Conservation (phyloP, 1,140 invertebrate genomes). For the Eumaeus atala region DNA sequence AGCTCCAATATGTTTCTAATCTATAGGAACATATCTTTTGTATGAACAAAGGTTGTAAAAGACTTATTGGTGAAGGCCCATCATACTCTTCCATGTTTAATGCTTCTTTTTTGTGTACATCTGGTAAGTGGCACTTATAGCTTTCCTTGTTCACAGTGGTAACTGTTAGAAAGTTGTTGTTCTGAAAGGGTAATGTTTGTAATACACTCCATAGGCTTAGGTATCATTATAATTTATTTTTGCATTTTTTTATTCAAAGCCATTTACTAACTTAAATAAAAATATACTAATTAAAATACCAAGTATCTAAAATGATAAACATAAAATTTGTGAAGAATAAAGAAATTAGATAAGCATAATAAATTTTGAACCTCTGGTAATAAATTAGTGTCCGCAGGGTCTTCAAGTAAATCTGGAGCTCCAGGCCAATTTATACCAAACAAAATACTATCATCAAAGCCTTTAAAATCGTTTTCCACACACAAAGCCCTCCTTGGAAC, state of each 20-base stretch:
- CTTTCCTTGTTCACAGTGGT: conserved; percentile 80
- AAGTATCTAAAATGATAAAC: too few relatives aligned
- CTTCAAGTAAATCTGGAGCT: conserved; percentile 65
- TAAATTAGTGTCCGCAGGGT: conserved; percentile 35
- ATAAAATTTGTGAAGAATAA: background rate
- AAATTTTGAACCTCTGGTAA: conserved; percentile 34
- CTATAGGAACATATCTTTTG: conserved; percentile 88
- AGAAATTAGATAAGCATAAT: conserved; percentile 17
- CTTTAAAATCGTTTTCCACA: conserved; percentile 78
- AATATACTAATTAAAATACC: too few relatives aligned
- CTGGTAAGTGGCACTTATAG: conserved; percentile 85
- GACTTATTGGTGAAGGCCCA: conserved; percentile 83
- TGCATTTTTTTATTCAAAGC: too few relatives aligned
- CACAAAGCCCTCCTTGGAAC: conserved; percentile 34
- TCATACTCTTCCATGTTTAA: conserved; percentile 76
- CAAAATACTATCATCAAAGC: conserved; percentile 87
- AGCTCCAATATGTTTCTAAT: conserved; percentile 97
- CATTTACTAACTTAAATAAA: too few relatives aligned
- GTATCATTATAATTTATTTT: conserved; percentile 6
- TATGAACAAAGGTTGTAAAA: conserved; percentile 84
- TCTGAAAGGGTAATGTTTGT: conserved; percentile 56
- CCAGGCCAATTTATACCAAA: conserved; percentile 89
- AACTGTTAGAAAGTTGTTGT: conserved; percentile 73
- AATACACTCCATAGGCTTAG: conserved; percentile 1
- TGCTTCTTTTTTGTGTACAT: conserved; percentile 76